phyloP scores from a whole-genome alignment of 2,797 vertebrate genomes.

The Meriones psammophilus region DNA sequence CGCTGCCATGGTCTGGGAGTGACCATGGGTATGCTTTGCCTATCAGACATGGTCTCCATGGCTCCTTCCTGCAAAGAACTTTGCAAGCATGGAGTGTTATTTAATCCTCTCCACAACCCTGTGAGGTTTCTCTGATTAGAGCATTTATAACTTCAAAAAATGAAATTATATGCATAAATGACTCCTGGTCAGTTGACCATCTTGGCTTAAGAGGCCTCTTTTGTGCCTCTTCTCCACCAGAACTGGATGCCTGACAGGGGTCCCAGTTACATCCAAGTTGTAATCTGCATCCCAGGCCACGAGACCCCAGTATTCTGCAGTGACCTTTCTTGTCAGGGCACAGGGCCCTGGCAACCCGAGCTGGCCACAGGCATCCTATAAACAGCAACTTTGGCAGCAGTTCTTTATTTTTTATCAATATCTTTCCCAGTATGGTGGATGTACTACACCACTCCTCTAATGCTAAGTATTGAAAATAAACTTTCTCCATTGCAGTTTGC shows the following conservation, averaged over 20 bases:
- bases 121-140: background rate
- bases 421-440: background rate
- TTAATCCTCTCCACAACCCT: background rate
- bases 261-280: background rate
- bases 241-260: background rate
- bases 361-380: background rate
- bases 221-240: background rate
- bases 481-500: background rate
- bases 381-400: background rate
- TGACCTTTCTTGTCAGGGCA: background rate
- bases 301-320: background rate
- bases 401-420: slow-evolving; percentile 53
- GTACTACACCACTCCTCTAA: background rate
- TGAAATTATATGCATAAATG: background rate
- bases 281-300: background rate
- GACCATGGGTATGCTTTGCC: background rate
- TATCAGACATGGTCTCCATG: background rate
- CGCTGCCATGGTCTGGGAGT: background rate
- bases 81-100: background rate
- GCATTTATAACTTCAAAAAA: background rate
- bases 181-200: background rate
- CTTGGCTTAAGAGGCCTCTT: background rate
- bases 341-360: background rate
- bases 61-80: background rate
- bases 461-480: slow-evolving; percentile 31